Evolutionary conservation across 2,113 vertebrate species (phyloP).

Genomic region (Solea senegalensis): DNA sequence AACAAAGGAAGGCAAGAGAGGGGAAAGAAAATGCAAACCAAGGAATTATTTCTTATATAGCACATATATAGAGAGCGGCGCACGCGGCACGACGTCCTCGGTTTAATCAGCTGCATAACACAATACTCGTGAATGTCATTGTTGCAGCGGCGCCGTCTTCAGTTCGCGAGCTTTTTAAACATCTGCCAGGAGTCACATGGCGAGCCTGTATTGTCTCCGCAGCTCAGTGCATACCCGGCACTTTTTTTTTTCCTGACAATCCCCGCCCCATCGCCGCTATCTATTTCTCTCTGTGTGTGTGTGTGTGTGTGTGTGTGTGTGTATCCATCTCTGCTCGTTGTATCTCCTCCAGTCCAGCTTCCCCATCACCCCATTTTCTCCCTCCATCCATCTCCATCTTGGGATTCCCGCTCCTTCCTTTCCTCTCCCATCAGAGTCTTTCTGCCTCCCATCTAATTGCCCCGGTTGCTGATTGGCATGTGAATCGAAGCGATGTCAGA

Average conservation of each 20-base stretch:
- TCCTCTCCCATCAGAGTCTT: conserved; percentile 64
- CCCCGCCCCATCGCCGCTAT: conserved; percentile 7
- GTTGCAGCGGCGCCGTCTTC: conserved; percentile 36
- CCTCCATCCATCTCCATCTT: conserved; percentile 47
- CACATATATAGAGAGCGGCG: background rate
- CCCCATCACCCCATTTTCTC: background rate
- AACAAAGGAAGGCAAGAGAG: conserved; percentile 17
- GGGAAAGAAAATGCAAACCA: conserved; percentile 1
- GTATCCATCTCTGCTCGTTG: conserved; percentile 35
- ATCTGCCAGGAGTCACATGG: conserved; percentile 51
- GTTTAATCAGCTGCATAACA: conserved; percentile 45
- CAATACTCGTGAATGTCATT: conserved; percentile 30
- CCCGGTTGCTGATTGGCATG: conserved; percentile 65
- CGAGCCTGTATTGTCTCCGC: conserved; percentile 37
- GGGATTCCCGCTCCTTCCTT: conserved; percentile 26
- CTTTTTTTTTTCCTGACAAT: background rate
- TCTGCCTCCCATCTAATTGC: conserved; percentile 62
- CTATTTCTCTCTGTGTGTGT: conserved; percentile 50
- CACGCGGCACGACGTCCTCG: conserved; percentile 19
- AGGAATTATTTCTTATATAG: conserved; percentile 30
- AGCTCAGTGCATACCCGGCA: conserved; percentile 32
- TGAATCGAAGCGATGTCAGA: conserved; percentile 55
- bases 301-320: no score
- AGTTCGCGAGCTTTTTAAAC: conserved; percentile 48
- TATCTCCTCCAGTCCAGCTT: conserved; percentile 17